Base-by-base conservation (phyloP, 2,888 invertebrate species). In the Cryptocephalus primarius region DNA sequence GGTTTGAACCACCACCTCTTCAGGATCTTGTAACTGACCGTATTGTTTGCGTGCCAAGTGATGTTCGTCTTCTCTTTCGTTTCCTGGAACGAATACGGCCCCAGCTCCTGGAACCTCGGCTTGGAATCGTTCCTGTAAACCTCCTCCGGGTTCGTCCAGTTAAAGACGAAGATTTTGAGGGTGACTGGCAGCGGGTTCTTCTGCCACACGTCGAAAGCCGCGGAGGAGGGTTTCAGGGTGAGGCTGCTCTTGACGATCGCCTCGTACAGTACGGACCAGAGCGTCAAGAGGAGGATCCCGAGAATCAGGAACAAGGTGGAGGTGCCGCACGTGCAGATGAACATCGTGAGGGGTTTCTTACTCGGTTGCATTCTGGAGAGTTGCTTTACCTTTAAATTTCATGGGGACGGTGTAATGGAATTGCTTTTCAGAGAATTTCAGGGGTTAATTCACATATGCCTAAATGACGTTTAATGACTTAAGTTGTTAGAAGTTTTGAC, bases 91-190 rank as follows among this genome's bases (percentile, higher is more conserved):
- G 78, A 72, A 64, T 82, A 82, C 0, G 83, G 83, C 10, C 83
- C 83, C 42, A 77, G 57, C 60, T 77, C 67, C 45, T 71, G 62
- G 32, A 82, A 68, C 40, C 68, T 72, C 1, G 80, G 80, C 53
- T 80, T 81, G 1, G 64, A 42, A 9, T 42, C 48, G 45, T 72
- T 72, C 13, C 77, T 76, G 2, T 75, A 74, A 33, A 80, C 75
- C 43, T 79, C 76, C 10, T 82, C 75, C 0, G 85, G 78, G 67
- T 88, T 88, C 4, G 87, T 87, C 88, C 88, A 88, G 67, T 88
- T 88, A 68, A 79, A 87, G 54, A 86, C 73, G 61, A 80, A 83
- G 48, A 88, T 73, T 56, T 85, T 81, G 55, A 87, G 69, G 59
- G 70, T 74, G 11, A 86, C 66, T 0, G 80, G 77, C 33, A 85